These are phyloP conservation scores for Pharmacophagus antenor DNA, from an alignment of 2,888 invertebrate species.

Conservation along the genomic window DNA sequence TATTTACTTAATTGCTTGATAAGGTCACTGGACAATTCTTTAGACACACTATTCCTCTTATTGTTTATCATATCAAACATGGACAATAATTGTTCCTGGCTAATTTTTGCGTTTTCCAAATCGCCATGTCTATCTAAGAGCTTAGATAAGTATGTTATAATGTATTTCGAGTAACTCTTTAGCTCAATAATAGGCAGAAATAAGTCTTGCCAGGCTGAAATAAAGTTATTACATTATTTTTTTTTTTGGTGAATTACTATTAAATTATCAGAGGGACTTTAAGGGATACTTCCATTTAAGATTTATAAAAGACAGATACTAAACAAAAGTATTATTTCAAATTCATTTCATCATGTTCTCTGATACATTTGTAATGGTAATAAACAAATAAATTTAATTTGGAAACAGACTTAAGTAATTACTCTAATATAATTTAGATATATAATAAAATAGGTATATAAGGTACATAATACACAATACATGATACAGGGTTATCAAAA, in stretches of 20 bases:
- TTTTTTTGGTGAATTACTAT: too few relatives aligned
- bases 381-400: too few relatives aligned
- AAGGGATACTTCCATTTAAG: too few relatives aligned
- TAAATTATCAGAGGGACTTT: too few relatives aligned
- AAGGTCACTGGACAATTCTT: constrained; percentile 79
- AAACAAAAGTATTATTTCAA: too few relatives aligned
- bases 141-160: constrained; percentile 82
- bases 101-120: constrained; percentile 61
- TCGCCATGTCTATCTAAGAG: constrained; percentile 67
- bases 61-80: constrained; percentile 82
- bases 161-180: constrained; percentile 85
- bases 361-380: too few relatives aligned
- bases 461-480: neutral
- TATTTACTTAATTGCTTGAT: constrained; percentile 76
- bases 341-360: too few relatives aligned
- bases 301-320: too few relatives aligned
- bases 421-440: neutral
- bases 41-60: constrained; percentile 78
- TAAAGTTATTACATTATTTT: too few relatives aligned
- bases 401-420: neutral
- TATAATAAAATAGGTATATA: neutral
- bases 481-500: constrained; percentile 30
- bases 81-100: constrained; percentile 80
- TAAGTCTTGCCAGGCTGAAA: constrained; percentile 87
- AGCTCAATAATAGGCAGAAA: constrained; percentile 87